phyloP scores from a whole-genome alignment of 2,113 vertebrate species.

The mouse (Mus musculus) region GRCm39 chr5:106778001-106778500 shows the following conservation, averaged over 20 bases:
- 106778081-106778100: not conserved
- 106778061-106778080: not conserved
- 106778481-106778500: conserved; percentile 10
- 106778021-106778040: not conserved
- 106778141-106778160: not conserved
- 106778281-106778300: no score
- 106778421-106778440: not conserved
- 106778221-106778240: not conserved
- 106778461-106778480: not conserved
- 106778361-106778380: no score
- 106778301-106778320: not conserved
- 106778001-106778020: not conserved
- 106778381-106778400: not conserved
- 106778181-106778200: not conserved
- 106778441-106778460: not conserved
- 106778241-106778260: not conserved
- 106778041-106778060: not conserved
- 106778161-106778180: not conserved
- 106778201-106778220: not conserved
- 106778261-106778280: no score
- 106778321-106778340: not conserved
- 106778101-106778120: not conserved
- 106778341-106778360: not conserved
- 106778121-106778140: not conserved
- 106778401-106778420: not conserved